Base-by-base conservation (phyloP, 1,140 invertebrate species). In the Lasioglossum albipes region DNA sequence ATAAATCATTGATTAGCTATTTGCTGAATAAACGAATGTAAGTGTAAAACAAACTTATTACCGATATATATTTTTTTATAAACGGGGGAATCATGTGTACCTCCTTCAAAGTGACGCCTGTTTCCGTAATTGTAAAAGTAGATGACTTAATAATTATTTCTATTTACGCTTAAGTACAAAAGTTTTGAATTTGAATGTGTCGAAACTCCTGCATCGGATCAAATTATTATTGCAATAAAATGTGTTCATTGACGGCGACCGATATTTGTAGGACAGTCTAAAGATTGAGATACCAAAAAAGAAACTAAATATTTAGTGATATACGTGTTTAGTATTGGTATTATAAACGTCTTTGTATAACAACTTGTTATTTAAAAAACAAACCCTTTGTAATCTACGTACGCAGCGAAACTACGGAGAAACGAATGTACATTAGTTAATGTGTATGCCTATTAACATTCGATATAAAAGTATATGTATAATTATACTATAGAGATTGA, bases 401-500 rank as follows among this genome's bases (percentile, higher is more conserved):
- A 27, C 27, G 27, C 1, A 27, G 27, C 12, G 12, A 16, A 59
- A 5, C 9, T 22, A 41, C 22, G 7, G 2, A 7, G 2, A 76
- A 59, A 13, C 36, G 31, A 36, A 62, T 41, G 68, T 78, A 3
- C 36, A 18, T 71, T 57, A 22, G 59, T 64, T 36, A 0, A 59
- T 62, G 54, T 76, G 66, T 69, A 61, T 68, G 54, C 22, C 16
- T 41, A 61, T 68, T 20, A 20, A 62, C 57, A 27, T 71, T 41
- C 42, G 20, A 66, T 72, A 2, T 52, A 54, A 71, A 68, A 22
- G 2, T 20, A n/a, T 54, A 57, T 22, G 42, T 66, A 49, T 79
- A 66, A 65, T n/a, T 73, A 64, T 74, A 57, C 41, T 31, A 45
- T 22, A 57, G 36, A 74, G 31, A 73, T 74, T 59, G 27, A 57